Percentiles rank a stretch among this genome's conserved stretches.
Evolutionary conservation across 2,888 invertebrate genomes (phyloP).

Genomic region (Agrilus mali): DNA sequence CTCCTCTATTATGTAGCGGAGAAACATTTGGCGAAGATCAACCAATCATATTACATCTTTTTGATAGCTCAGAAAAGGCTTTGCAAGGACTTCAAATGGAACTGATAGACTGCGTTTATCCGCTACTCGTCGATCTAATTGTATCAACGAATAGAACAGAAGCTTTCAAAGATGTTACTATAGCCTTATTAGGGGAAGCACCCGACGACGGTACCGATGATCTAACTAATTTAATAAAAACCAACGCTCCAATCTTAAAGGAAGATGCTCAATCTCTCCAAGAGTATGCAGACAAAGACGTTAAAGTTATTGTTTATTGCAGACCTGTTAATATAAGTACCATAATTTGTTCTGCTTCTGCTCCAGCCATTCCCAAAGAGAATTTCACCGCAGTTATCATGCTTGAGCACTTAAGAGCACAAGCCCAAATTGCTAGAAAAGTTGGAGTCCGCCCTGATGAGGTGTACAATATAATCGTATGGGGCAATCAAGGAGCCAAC

Average conservation of each 20-base stretch:
- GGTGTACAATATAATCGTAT: conserved; percentile 80
- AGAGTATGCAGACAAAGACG: conserved; percentile 74
- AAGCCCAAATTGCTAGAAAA: conserved; percentile 62
- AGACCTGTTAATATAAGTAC: conserved; percentile 97
- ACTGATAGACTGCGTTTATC: conserved; percentile 80
- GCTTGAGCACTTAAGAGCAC: conserved; percentile 88
- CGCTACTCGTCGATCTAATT: conserved; percentile 66
- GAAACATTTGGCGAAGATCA: conserved; percentile 79
- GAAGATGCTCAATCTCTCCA: conserved; percentile 84
- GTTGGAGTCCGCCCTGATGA: conserved; percentile 49
- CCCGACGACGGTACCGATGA: conserved; percentile 93
- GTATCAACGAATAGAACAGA: conserved; percentile 70
- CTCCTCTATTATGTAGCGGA: conserved; percentile 83
- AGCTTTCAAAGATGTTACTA: conserved; percentile 87
- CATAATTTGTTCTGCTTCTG: conserved; percentile 82
- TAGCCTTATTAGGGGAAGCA: conserved; percentile 86
- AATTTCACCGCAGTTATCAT: conserved; percentile 94
- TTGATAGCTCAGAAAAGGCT: conserved; percentile 87
- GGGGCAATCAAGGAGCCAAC: conserved; percentile 96
- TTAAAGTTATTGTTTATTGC: conserved; percentile 87
- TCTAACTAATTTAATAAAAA: conserved; percentile 90
- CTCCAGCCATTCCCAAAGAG: conserved; percentile 83
- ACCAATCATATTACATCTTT: conserved; percentile 65
- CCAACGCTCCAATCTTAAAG: conserved; percentile 94
- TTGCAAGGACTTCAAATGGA: conserved; percentile 92